Evolutionary conservation across 92 coral and sea anemone species (phyloP).

Genomic region (Phenganax marumi): DNA sequence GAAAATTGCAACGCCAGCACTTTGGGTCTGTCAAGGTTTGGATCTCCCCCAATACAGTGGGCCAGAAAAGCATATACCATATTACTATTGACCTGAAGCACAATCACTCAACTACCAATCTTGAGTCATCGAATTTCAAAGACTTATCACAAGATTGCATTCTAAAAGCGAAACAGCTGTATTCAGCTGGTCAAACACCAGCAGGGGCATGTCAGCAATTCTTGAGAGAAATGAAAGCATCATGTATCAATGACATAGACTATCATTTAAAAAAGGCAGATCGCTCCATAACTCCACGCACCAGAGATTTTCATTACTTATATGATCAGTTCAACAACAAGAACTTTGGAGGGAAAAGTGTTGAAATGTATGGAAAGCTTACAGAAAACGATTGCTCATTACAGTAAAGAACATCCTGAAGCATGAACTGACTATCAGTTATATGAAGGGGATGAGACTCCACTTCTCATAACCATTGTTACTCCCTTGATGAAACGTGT

Average conservation of each 20-base stretch:
- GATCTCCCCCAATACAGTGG: too few relatives aligned
- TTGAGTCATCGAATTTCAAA: constrained; percentile 59
- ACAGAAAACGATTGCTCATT: neutral
- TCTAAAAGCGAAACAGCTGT: constrained; percentile 52
- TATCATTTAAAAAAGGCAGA: constrained; percentile 21
- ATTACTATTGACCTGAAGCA: constrained; percentile 60
- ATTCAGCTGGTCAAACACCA: constrained; percentile 66
- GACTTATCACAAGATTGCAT: constrained; percentile 57
- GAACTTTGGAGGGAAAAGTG: neutral
- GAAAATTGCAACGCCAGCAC: too few relatives aligned
- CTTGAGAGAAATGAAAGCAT: constrained; percentile 52
- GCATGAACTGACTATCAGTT: neutral
- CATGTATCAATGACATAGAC: constrained; percentile 60
- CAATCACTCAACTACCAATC: constrained; percentile 57
- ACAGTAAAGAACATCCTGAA: neutral
- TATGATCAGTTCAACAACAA: constrained; percentile 1
- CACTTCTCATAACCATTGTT: neutral
- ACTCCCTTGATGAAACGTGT: constrained; percentile 57
- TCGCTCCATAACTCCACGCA: neutral
- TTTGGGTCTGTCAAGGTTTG: too few relatives aligned
- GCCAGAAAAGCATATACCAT: constrained; percentile 47
- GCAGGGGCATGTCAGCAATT: constrained; percentile 61
- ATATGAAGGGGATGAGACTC: constrained; percentile 2
- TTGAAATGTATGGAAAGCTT: neutral
- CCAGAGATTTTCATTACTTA: constrained; percentile 3